These are phyloP conservation scores for Spilarctia lutea DNA, from an alignment of 2,888 invertebrate species.

Conservation along the genomic window DNA sequence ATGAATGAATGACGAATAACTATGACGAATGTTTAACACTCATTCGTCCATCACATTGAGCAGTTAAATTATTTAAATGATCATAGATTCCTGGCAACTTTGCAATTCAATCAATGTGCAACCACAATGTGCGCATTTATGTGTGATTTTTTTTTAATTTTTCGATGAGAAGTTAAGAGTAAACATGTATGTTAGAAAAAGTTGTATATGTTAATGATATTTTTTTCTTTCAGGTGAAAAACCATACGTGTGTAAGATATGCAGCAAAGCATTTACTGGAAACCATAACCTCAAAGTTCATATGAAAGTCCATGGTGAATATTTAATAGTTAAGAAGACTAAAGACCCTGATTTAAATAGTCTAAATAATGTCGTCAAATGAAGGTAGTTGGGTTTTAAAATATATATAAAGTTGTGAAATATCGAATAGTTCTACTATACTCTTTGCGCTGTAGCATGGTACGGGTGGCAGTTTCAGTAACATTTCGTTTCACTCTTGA, in stretches of 20 bases:
- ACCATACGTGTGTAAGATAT: slow-evolving; percentile 76
- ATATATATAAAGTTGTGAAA: slow-evolving; percentile 36
- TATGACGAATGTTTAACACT: neutral
- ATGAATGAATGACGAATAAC: neutral
- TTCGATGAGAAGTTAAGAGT: no score
- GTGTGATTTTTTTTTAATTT: no score
- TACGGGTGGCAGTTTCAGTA: no score
- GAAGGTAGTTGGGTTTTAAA: slow-evolving; percentile 25
- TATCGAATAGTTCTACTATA: slow-evolving; percentile 23
- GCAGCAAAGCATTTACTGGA: slow-evolving; percentile 75
- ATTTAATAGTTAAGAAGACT: slow-evolving; percentile 62
- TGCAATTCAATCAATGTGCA: neutral
- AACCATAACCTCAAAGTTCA: slow-evolving; percentile 76
- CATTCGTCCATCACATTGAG: no score
- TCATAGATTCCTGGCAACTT: no score
- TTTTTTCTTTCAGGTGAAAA: slow-evolving; percentile 66
- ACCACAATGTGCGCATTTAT: neutral
- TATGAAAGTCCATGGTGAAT: slow-evolving; percentile 79
- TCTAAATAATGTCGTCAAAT: slow-evolving; percentile 25
- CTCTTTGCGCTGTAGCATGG: no score
- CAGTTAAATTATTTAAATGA: no score
- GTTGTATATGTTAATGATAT: no score
- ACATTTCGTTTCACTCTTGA: no score
- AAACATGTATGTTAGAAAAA: no score
- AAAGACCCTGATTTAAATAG: slow-evolving; percentile 34